These are phyloP conservation scores for Odocoileus hemionus DNA, from an alignment of 2,113 vertebrate genomes.

Conservation along the genomic window DNA sequence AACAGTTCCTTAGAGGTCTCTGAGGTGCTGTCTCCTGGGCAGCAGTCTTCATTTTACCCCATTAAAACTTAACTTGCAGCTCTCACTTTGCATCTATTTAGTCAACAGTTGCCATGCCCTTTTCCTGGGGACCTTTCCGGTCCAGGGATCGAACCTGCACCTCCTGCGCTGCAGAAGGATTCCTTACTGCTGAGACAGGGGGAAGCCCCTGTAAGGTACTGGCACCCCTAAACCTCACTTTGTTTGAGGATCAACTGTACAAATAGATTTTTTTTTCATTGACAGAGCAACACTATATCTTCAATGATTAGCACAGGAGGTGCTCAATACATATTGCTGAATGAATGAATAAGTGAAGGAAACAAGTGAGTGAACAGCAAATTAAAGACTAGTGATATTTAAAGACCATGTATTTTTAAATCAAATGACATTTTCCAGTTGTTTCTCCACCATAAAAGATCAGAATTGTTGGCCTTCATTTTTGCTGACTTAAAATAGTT, in stretches of 20 bases:
- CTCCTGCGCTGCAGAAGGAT: neutral
- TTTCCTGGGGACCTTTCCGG: neutral
- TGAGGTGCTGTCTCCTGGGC: neutral
- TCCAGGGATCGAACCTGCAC: neutral
- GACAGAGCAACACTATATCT: neutral
- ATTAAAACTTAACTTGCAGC: neutral
- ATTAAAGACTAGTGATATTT: neutral
- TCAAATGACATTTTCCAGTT: neutral
- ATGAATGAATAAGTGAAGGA: neutral
- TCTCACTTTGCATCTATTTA: neutral
- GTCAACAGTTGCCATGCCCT: neutral
- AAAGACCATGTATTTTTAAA: neutral
- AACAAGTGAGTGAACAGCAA: neutral
- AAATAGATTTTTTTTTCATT: neutral
- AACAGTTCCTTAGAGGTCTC: neutral
- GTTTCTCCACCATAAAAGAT: neutral
- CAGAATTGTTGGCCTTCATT: neutral
- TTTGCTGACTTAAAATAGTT: neutral
- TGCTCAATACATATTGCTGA: neutral
- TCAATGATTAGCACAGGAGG: neutral
- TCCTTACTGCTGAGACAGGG: neutral
- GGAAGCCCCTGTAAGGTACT: neutral
- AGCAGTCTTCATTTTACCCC: neutral
- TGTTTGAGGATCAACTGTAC: neutral
- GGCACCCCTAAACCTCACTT: neutral